These are phyloP conservation scores for Exocentrus adspersus DNA, from an alignment of 2,888 invertebrate species.

Conservation along the genomic window DNA sequence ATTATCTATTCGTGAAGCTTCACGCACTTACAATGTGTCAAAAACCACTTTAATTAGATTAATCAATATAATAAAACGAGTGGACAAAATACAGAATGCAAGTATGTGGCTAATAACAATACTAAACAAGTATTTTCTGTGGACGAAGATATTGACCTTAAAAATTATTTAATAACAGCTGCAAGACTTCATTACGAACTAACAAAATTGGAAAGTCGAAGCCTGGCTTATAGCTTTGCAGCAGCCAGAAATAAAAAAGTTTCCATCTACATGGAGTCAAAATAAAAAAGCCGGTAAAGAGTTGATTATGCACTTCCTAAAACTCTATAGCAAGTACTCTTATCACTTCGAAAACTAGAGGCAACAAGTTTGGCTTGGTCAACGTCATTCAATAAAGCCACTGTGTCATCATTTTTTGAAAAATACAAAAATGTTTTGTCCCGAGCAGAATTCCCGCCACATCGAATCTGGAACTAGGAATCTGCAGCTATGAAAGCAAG, in stretches of 20 bases:
- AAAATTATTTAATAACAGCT: slow-evolving; percentile 15
- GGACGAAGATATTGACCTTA: slow-evolving; percentile 11
- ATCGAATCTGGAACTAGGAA: slow-evolving; percentile 24
- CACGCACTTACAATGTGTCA: not conserved
- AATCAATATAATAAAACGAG: not conserved
- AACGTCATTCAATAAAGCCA: slow-evolving; percentile 29
- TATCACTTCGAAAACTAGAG: slow-evolving; percentile 36
- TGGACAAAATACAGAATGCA: not conserved
- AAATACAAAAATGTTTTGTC: slow-evolving; percentile 4
- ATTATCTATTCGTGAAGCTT: slow-evolving; percentile 9
- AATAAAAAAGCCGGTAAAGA: slow-evolving; percentile 28
- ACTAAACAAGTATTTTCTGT: slow-evolving; percentile 6
- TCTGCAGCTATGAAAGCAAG: too few relatives aligned
- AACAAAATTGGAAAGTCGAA: slow-evolving; percentile 17
- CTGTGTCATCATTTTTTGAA: slow-evolving; percentile 16
- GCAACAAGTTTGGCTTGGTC: slow-evolving; percentile 37
- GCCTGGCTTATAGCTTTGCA: slow-evolving; percentile 38
- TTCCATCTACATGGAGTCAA: slow-evolving; percentile 30
- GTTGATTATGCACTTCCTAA: slow-evolving; percentile 36
- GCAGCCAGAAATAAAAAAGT: slow-evolving; percentile 42
- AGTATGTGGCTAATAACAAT: slow-evolving; percentile 10
- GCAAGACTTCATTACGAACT: slow-evolving; percentile 33
- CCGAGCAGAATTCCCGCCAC: slow-evolving; percentile 11
- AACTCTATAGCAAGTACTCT: slow-evolving; percentile 18
- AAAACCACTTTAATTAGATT: slow-evolving; percentile 11